phyloP scores from a whole-genome alignment of 2,113 vertebrate species.

The Mesitornis unicolor region DNA sequence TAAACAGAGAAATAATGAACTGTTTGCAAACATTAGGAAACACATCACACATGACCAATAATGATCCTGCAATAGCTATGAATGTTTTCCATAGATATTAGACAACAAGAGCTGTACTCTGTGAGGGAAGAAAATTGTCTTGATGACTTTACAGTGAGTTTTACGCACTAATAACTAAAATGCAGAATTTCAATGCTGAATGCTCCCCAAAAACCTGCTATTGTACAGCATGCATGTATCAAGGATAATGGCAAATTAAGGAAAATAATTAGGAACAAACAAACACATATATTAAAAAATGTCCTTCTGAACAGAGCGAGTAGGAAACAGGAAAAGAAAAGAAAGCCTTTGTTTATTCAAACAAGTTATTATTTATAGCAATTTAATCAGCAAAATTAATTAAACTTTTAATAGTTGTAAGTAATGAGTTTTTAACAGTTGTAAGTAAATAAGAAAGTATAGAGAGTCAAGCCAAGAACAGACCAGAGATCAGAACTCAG shows the following conservation, averaged over 20 bases:
- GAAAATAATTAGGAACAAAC: neutral
- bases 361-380: neutral
- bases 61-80: neutral
- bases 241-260: neutral
- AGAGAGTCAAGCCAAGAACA: neutral
- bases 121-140: neutral
- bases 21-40: neutral
- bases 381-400: neutral
- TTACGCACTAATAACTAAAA: neutral
- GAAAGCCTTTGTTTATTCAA: neutral
- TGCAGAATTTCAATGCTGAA: neutral
- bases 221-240: neutral
- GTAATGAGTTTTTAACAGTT: neutral
- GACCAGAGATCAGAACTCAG: neutral
- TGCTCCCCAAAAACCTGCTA: neutral
- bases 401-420: neutral
- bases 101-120: neutral
- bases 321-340: neutral
- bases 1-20: neutral
- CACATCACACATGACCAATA: neutral
- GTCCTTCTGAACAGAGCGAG: neutral
- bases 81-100: neutral
- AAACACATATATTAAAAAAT: neutral
- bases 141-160: neutral
- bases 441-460: neutral